These are phyloP conservation scores for Lucifuga dentata DNA, from an alignment of 2,113 vertebrate species.

Conservation along the genomic window DNA sequence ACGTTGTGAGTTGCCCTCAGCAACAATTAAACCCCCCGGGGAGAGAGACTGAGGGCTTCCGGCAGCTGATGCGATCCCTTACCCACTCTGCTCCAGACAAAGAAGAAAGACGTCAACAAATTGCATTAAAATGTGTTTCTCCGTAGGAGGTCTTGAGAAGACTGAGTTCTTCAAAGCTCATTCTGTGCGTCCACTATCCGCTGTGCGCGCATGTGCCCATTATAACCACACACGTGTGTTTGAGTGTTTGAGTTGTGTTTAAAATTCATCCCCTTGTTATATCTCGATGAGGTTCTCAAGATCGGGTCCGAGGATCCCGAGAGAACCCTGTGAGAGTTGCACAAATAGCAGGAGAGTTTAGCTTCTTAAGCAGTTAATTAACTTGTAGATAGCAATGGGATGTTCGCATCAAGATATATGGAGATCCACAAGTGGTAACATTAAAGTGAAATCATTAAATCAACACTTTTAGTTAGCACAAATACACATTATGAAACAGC, in stretches of 20 bases:
- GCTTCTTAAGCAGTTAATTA: too few relatives aligned
- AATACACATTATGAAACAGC: too few relatives aligned
- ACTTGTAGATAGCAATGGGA: too few relatives aligned
- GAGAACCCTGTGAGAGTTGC: not conserved
- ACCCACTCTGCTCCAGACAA: not conserved
- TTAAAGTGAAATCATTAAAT: too few relatives aligned
- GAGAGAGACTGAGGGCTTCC: slow-evolving; percentile 3
- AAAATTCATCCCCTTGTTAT: not conserved
- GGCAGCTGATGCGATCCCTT: slow-evolving; percentile 1
- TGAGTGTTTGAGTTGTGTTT: slow-evolving; percentile 3
- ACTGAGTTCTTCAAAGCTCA: not conserved
- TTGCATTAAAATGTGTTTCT: slow-evolving; percentile 26
- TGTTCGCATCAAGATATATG: too few relatives aligned
- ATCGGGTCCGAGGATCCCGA: not conserved
- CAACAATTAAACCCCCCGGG: not conserved
- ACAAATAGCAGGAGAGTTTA: not conserved
- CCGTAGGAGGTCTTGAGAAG: slow-evolving; percentile 10
- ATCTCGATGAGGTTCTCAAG: not conserved
- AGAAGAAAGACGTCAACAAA: slow-evolving; percentile 34
- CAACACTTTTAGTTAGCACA: too few relatives aligned
- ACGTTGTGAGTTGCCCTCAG: slow-evolving; percentile 1
- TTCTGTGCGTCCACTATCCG: not conserved
- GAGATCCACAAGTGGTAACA: too few relatives aligned
- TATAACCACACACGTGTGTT: slow-evolving; percentile 5
- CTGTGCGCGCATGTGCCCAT: not conserved